Base-by-base conservation (phyloP, 2,888 invertebrate species). In the Mesochorus sp. region DNA sequence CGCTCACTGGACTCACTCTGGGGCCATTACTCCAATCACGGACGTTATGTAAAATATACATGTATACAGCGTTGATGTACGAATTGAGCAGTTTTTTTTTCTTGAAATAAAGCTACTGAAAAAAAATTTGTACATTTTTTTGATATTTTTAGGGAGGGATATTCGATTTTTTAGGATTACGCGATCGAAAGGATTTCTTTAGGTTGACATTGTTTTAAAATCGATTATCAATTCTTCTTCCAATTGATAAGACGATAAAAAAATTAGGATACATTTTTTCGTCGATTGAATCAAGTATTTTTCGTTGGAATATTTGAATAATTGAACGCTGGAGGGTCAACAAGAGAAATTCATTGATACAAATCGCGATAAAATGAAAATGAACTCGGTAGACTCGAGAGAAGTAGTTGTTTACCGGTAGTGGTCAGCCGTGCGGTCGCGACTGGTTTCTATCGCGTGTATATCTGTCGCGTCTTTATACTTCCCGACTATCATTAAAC, bases 391-490 rank as follows among this genome's bases (percentile, higher is more conserved):
- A n/a, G 71, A 61, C 21, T 55, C 31, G 70, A 57, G 71, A 71
- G 82, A 85, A 85, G 85, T 83, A 84, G 85, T 87, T 83, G 76
- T 77, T 85, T 73, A 80, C 81, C 72, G 80, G 81, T 80, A 79
- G 82, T 82, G 86, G 85, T 84, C 84, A 83, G 82, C 79, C 82
- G 75, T 82, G 77, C 76, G 78, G 66, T 80, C 47, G 53, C 70
- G 21, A 79, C 31, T 72, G 26, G 47, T 53, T 37, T 72, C 53
- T 51, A 21, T 12, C n/a, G n/a, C 24, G 37, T 44, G 21, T 34
- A 21, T 57, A 24, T 37, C 26, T 10, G 19, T 21, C 47, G 31
- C 62, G 31, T 31, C 39, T 49, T 74, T 62, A 53, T 68, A 72
- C 71, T 71, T 71, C 24, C 59, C 28, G 71, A 28, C 59, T 61